These are phyloP conservation scores for Eriocheir sinensis DNA, from an alignment of 1,140 invertebrate species.

Conservation along the genomic window DNA sequence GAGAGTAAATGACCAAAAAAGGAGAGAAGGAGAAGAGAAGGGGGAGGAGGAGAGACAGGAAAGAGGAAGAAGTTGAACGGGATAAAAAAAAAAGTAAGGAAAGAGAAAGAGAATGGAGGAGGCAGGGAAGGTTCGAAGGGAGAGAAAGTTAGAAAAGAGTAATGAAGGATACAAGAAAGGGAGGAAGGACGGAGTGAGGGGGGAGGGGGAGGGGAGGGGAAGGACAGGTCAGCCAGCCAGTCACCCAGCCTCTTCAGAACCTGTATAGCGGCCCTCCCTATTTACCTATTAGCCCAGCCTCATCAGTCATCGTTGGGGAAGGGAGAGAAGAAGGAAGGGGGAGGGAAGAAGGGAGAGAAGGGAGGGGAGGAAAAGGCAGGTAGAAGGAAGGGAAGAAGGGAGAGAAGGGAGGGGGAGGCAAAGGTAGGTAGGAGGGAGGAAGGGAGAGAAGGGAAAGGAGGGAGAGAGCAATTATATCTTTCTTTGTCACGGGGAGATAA, in stretches of 20 bases:
- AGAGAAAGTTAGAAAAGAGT: not conserved
- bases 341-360: not conserved
- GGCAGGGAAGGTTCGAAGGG: not conserved
- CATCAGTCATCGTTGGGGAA: not conserved
- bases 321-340: not conserved
- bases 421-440: not conserved
- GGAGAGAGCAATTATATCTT: conserved; percentile 2
- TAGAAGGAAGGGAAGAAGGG: not conserved
- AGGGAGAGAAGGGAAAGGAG: no score
- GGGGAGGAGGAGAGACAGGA: not conserved
- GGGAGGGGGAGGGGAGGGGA: not conserved
- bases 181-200: not conserved
- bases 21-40: not conserved
- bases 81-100: not conserved
- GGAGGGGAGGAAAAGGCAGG: not conserved
- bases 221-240: not conserved
- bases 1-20: not conserved
- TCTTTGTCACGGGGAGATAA: not conserved
- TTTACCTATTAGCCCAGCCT: conserved; percentile 15
- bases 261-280: conserved; percentile 1
- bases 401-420: not conserved
- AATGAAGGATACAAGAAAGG: not conserved
- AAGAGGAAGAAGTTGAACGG: not conserved
- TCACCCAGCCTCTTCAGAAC: not conserved
- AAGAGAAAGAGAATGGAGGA: not conserved